Evolutionary conservation across 2,888 invertebrate species (phyloP).

Genomic region (Hololepta plana): DNA sequence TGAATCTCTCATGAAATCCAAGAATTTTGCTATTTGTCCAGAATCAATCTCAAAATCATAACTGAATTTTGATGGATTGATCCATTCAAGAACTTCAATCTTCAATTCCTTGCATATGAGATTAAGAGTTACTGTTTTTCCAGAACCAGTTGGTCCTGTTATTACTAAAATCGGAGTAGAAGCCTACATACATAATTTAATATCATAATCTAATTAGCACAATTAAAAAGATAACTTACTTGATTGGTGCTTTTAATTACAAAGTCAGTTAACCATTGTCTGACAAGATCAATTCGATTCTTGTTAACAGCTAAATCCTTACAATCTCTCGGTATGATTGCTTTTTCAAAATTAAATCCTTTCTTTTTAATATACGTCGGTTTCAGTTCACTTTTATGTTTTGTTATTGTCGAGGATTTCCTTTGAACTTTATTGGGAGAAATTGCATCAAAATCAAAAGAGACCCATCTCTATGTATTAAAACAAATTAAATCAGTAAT

Average conservation of each 20-base stretch:
- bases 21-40: slow-evolving; percentile 49
- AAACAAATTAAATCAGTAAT: no score
- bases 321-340: slow-evolving; percentile 36
- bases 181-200: slow-evolving; percentile 14
- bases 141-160: slow-evolving; percentile 70
- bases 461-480: no score
- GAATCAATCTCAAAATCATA: slow-evolving; percentile 33
- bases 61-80: slow-evolving; percentile 56
- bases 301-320: slow-evolving; percentile 54
- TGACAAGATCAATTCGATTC: slow-evolving; percentile 57
- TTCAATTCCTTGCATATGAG: slow-evolving; percentile 43
- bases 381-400: no score
- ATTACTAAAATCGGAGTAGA: slow-evolving; percentile 43
- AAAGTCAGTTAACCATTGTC: slow-evolving; percentile 39
- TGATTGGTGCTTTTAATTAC: slow-evolving; percentile 11
- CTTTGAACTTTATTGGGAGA: no score
- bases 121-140: slow-evolving; percentile 59
- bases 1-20: slow-evolving; percentile 60
- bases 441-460: no score
- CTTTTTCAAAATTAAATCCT: slow-evolving; percentile 36
- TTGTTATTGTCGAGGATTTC: no score
- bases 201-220: no score
- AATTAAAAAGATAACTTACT: no score
- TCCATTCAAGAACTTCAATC: slow-evolving; percentile 57
- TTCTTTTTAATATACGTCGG: no score